Conservation (phyloP, 2,797 vertebrate genomes). For the Sebastes wilsoni region DNA sequence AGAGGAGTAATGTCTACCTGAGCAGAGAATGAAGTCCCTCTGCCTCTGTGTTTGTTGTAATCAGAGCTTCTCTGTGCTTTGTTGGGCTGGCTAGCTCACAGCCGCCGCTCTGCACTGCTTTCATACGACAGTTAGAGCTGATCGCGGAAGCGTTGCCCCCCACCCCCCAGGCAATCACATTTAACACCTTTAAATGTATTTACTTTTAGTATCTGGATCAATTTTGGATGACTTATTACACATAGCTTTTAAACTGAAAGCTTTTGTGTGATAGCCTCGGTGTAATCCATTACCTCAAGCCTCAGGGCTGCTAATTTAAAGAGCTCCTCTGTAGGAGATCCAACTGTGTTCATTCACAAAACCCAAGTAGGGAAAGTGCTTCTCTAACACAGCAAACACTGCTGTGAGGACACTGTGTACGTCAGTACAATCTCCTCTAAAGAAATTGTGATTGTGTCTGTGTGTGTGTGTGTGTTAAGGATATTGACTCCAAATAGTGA, state of each 20-base stretch:
- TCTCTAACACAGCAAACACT: constrained; percentile 23
- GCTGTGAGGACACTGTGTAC: not conserved
- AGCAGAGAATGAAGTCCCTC: too few relatives aligned
- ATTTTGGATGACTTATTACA: not conserved
- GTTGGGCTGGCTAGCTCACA: too few relatives aligned
- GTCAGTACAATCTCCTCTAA: constrained; percentile 4
- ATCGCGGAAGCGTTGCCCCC: too few relatives aligned
- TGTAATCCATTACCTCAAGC: not conserved
- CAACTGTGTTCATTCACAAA: constrained; percentile 5
- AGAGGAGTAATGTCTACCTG: too few relatives aligned
- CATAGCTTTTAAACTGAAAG: not conserved
- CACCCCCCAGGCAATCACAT: too few relatives aligned
- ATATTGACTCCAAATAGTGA: constrained; percentile 12
- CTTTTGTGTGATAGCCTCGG: not conserved
- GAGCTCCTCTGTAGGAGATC: not conserved
- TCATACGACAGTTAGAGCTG: too few relatives aligned
- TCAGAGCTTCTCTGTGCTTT: too few relatives aligned
- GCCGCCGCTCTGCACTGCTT: too few relatives aligned
- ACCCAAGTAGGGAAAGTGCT: not conserved
- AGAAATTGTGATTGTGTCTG: not conserved
- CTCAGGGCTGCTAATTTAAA: not conserved
- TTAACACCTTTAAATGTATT: too few relatives aligned
- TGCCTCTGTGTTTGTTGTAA: too few relatives aligned
- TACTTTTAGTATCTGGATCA: not conserved
- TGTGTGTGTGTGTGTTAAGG: not conserved